Evolutionary conservation across 2,113 vertebrate species (phyloP), one percentile per base, ranked within the genome.

Genomic region (Malurus cyaneus): DNA sequence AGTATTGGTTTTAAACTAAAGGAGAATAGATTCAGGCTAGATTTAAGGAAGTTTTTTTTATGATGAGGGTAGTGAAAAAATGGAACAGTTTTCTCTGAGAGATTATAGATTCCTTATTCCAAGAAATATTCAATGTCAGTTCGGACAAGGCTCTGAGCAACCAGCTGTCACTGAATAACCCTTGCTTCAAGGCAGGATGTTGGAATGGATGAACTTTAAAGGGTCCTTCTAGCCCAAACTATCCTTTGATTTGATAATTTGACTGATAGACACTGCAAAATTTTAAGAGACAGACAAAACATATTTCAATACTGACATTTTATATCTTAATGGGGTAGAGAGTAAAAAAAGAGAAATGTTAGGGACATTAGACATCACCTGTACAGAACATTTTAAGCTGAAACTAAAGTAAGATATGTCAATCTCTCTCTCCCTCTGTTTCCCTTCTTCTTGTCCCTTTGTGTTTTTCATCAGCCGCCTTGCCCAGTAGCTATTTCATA

Each of bases 401-500:
- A 89, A 50, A 17, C 12, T 10, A 39, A 39, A 56, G 19, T 53
- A 42, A 32, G 32, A 56, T 15, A 78, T 23, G 28, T 16, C 50
- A 86, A 18, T 62, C 32, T 76, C 47, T 66, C 8, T 46, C 12
- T 17, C 4, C 4, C 2, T 67, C 53, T 62, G 24, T 62, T 26
- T 19, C 6, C 7, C 9, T 18, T 41, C 3, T 61, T 67, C 78
- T 79, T 85, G 62, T 94, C 42, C 81, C 42, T 59, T 92, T 80
- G 42, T 73, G 78, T 62, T 91, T 79, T 89, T 50, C 25, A 91
- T 77, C 57, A 91, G 25, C 16, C 2, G 18, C 53, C 83, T 82
- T 94, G 87, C 84, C 91, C 81, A 82, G 66, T 52, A 80, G 87
- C 62, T 94, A 82, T 29, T 88, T 54, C 62, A 70, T 15, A 92